Conservation (phyloP, 2,888 invertebrate species). For the Sisyra terminalis region DNA sequence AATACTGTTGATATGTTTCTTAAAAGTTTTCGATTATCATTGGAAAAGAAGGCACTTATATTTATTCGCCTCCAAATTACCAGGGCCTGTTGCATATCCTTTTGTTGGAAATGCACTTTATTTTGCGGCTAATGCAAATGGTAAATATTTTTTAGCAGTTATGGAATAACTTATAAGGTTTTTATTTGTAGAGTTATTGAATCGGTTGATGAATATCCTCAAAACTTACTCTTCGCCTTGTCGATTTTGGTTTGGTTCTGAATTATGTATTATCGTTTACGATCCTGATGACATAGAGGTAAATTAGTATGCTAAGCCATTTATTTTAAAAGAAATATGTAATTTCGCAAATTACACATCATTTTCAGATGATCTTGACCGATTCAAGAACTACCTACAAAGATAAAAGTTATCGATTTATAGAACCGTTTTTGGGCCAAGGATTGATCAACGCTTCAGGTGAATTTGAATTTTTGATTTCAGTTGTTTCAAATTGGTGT, state of each 20-base stretch:
- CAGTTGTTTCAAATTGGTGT: too few species aligned
- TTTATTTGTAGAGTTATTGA: neutral
- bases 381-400: neutral
- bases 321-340: neutral
- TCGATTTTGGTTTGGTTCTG: neutral
- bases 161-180: neutral
- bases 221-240: neutral
- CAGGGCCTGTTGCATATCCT: slow-evolving; percentile 16
- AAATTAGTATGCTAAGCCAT: neutral
- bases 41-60: slow-evolving; percentile 17
- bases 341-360: neutral
- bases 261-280: neutral
- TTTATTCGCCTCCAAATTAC: slow-evolving; percentile 12
- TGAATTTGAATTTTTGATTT: neutral
- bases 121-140: slow-evolving; percentile 15
- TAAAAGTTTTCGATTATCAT: slow-evolving; percentile 10
- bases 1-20: too few species aligned
- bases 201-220: neutral
- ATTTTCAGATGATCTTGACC: neutral
- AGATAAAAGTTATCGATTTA: slow-evolving; percentile 1
- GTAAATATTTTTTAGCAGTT: slow-evolving; percentile 5
- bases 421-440: slow-evolving; percentile 2
- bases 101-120: slow-evolving; percentile 16
- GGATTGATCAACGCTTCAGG: slow-evolving; percentile 1
- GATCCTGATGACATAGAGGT: slow-evolving; percentile 1